Evolutionary conservation across 2,797 vertebrate genomes (phyloP).

Genomic region (Poliocrania exsul): DNA sequence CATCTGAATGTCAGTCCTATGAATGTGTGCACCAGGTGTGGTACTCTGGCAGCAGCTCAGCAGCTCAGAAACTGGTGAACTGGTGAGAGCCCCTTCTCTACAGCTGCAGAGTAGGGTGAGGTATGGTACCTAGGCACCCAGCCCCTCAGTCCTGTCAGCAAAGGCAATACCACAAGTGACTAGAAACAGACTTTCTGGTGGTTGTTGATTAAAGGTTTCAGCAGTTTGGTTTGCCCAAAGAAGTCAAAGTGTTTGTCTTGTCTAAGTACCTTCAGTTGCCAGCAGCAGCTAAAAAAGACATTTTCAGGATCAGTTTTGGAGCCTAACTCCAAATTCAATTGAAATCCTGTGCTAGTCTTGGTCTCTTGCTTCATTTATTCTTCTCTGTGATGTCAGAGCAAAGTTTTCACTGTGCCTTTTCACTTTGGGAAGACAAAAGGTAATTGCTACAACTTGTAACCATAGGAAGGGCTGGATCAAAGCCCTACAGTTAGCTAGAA

Average conservation of each 20-base stretch:
- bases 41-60: neutral
- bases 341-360: neutral
- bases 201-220: neutral
- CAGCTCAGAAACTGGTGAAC: neutral
- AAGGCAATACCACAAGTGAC: neutral
- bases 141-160: neutral
- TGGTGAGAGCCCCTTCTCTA: neutral
- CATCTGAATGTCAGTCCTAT: fast-evolving
- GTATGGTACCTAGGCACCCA: neutral
- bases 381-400: fast-evolving
- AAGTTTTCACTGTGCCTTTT: neutral
- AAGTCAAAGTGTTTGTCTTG: neutral
- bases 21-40: neutral
- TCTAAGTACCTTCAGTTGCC: neutral
- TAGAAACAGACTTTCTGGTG: neutral
- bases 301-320: neutral
- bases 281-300: neutral
- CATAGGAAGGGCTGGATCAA: neutral
- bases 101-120: neutral
- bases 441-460: neutral
- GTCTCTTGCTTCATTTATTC: neutral
- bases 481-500: neutral
- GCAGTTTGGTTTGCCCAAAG: neutral
- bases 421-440: neutral
- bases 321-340: neutral